Evolutionary conservation across 2,888 invertebrate genomes (phyloP).

Genomic region (Fragum sueziense): DNA sequence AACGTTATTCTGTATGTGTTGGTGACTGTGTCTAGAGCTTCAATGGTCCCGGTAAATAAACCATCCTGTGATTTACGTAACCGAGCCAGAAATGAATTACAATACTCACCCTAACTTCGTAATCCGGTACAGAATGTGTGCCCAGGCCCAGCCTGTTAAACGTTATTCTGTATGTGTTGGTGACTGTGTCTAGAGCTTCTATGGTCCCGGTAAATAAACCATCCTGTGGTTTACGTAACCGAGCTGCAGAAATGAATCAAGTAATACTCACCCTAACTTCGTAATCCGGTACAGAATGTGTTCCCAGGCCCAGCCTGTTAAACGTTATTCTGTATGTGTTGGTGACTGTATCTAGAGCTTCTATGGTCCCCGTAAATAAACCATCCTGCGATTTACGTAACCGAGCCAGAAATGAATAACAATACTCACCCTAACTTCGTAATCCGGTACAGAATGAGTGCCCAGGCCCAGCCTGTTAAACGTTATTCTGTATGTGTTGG

Average conservation of each 20-base stretch:
- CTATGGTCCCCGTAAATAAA: conserved; percentile 95
- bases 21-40: conserved; percentile 96
- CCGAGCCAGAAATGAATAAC: too few species aligned
- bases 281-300: conserved; percentile 97
- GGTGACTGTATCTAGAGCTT: conserved; percentile 96
- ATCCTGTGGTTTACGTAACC: conserved; percentile 95
- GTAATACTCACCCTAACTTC: conserved; percentile 90
- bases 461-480: conserved; percentile 96
- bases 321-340: conserved; percentile 97
- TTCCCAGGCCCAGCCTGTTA: conserved; percentile 94
- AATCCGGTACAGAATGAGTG: conserved; percentile 97
- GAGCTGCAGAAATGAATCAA: conserved; percentile 87
- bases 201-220: conserved; percentile 96
- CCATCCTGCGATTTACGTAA: conserved; percentile 97
- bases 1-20: conserved; percentile 97
- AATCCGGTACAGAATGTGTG: conserved; percentile 97
- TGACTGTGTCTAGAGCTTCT: conserved; percentile 97
- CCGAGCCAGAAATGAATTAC: too few species aligned
- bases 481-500: conserved; percentile 96
- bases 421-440: conserved; percentile 90
- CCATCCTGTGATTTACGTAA: conserved; percentile 97
- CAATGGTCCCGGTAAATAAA: conserved; percentile 95
- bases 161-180: conserved; percentile 96
- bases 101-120: conserved; percentile 90
- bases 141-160: conserved; percentile 96